Base-by-base conservation (phyloP, 2,888 invertebrate species). In the Eupithecia vulgata region DNA sequence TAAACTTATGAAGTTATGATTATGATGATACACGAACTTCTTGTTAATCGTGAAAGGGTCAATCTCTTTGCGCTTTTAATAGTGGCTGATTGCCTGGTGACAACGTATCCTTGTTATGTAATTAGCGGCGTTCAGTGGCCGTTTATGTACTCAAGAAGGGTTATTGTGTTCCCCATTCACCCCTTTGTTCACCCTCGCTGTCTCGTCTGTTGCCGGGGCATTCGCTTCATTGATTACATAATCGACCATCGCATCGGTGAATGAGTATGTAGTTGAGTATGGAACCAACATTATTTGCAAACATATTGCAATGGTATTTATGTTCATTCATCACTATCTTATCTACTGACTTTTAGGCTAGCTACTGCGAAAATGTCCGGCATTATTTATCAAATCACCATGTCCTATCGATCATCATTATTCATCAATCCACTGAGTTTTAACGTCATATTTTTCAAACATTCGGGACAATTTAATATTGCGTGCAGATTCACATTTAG, bases 211-310 rank as follows among this genome's bases (percentile, higher is more conserved):
- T 82, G 84, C 80, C 78, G 79, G 80, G 82, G 81, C 81, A 82
- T 86, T 82, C 87, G 84, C 87, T 85, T 85, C 85, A 86, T 84
- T 88, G 89, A 82, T 83, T 88, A 80, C 83, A 85, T 88, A 90
- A 89, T 87, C 83, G 82, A 76, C 81, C 79, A 34, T 40, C 78
- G 71, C 79, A 34, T 40, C 78, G 71, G 75, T 82, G 80, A 83
- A 86, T 83, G 81, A 79, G 25, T 57, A 25, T n/a, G 21, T 17
- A n/a, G 45, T 45, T 17, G 7, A 10, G 48, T 48, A 52, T 21
- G 25, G 12, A 21, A 30, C 30, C 80, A 82, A 84, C 81, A 17
- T 81, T 81, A 80, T 80, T 82, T 82, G 82, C 78, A 81, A 79
- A 79, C 79, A 78, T 82, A 79, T 82, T 81, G 79, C 80, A 80